These are phyloP conservation scores for Epinotia demarniana DNA, from an alignment of 2,888 invertebrate genomes.

Conservation along the genomic window DNA sequence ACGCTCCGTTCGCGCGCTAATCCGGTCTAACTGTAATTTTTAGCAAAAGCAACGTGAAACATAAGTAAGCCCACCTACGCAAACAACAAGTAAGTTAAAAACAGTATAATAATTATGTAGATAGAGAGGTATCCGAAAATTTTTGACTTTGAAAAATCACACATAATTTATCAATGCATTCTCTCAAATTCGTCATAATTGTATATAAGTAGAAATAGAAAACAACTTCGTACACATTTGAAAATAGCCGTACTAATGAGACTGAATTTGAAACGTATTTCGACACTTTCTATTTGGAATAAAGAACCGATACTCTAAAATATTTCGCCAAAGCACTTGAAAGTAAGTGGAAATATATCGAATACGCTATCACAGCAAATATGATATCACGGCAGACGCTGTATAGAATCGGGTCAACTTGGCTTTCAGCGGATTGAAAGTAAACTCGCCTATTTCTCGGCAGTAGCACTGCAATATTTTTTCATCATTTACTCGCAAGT, in stretches of 20 bases:
- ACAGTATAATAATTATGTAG: no score
- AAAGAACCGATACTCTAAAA: conserved; percentile 21
- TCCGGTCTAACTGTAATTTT: no score
- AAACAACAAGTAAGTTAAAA: no score
- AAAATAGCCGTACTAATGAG: background rate
- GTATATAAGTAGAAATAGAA: no score
- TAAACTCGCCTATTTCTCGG: conserved; percentile 54
- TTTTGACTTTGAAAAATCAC: no score
- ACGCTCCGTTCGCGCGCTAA: no score
- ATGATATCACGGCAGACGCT: conserved; percentile 40
- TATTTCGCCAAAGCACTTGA: conserved; percentile 17
- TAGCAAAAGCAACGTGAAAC: no score
- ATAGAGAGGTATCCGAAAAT: no score
- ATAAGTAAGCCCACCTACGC: no score
- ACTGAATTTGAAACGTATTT: background rate
- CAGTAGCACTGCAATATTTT: conserved; percentile 50
- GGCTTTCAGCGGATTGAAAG: conserved; percentile 66
- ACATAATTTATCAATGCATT: no score
- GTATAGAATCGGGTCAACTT: conserved; percentile 63
- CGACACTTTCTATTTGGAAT: background rate
- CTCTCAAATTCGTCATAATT: no score
- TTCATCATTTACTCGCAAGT: conserved; percentile 45
- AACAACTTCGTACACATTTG: background rate
- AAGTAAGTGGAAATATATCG: conserved; percentile 31
- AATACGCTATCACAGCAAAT: conserved; percentile 36